These are phyloP conservation scores for Mirza zaza DNA, from an alignment of 2,113 vertebrate species.

Conservation along the genomic window DNA sequence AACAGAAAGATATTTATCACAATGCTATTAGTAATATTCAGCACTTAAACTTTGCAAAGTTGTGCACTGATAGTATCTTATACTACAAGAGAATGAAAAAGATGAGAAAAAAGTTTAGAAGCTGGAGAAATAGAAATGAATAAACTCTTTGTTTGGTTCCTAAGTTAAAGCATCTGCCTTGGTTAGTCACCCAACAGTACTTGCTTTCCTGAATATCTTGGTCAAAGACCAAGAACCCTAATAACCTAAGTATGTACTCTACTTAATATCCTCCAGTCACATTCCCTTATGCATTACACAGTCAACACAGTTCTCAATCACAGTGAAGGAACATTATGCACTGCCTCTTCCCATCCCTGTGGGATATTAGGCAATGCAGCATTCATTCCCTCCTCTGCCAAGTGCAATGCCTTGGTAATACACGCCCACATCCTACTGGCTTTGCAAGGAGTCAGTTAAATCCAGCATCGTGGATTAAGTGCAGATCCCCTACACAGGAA, in stretches of 20 bases:
- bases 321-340: not conserved
- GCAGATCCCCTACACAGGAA: not conserved
- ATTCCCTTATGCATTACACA: not conserved
- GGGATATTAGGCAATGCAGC: constrained; percentile 11
- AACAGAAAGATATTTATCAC: not conserved
- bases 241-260: not conserved
- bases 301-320: not conserved
- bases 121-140: not conserved
- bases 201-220: not conserved
- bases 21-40: not conserved
- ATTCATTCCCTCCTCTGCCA: constrained; percentile 24
- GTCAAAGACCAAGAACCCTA: not conserved
- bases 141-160: not conserved
- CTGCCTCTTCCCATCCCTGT: not conserved
- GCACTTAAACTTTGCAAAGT: not conserved
- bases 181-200: not conserved
- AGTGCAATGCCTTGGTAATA: constrained; percentile 13
- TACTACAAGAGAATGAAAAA: not conserved
- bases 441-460: not conserved
- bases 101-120: not conserved
- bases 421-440: constrained; percentile 24
- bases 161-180: not conserved
- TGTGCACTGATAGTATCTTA: not conserved
- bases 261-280: not conserved
- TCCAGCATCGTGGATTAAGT: not conserved